Base-by-base conservation (phyloP, 2,888 invertebrate species). In the Lasius fuliginosus region DNA sequence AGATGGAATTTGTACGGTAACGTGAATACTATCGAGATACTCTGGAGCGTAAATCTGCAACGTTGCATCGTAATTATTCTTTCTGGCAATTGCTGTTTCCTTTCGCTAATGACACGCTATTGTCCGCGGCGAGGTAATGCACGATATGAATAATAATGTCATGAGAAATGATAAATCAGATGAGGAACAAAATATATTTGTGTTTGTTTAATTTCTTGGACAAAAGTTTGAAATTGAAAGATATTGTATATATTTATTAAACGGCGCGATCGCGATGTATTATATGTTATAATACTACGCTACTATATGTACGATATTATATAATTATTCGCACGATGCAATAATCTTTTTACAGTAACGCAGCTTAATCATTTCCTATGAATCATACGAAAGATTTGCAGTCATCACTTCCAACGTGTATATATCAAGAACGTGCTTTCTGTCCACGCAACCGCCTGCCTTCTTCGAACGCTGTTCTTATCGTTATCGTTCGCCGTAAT, bases 1-100 rank as follows among this genome's bases (percentile, higher is more conserved):
- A 60, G 71, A 42, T 36, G 84, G 60, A 67, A 84, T 84, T 64
- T 64, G 46, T 30, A 67, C 64, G 62, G 64, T 49, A 68, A 69
- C 60, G 49, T 83, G 82, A 83, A 82, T 83, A 82, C 46, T 69
- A 69, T 83, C 83, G 83, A n/a, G 30, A 69, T 5, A 73, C 74
- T 74, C 74, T 74, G 74, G 79, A 74, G 79, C 79, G 74, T 81
- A 49, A 81, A 81, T 81, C 75, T 79, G 79, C 79, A 79, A 79
- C 79, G 79, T 81, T 74, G 79, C 60, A 81, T 60, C 74, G 46
- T 74, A 81, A 81, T 81, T 81, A 81, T 74, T 73, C 79, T 81
- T 81, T 74, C 77, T 53, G 82, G 53, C 81, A 77, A 82, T 81
- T 81, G 81, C 81, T 15, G 53, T 81, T 82, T 77, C 82, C 60